Evolutionary conservation across 2,113 vertebrate species (phyloP).

Genomic region (Hypanus sabinus): DNA sequence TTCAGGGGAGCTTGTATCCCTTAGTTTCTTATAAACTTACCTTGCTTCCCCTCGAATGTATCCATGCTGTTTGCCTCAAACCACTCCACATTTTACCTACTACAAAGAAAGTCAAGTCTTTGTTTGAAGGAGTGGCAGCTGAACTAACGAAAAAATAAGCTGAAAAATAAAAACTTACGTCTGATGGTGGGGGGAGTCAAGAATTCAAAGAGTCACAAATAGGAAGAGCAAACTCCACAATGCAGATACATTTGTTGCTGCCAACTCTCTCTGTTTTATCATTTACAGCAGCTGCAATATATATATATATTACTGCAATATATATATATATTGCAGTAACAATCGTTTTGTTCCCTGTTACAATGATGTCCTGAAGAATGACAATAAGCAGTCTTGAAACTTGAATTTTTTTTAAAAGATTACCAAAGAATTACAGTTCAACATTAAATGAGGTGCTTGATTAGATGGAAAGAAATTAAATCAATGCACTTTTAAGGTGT

Average conservation of each 20-base stretch:
- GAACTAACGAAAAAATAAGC: constrained; percentile 13
- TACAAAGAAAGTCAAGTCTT: not conserved
- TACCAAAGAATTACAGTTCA: not conserved
- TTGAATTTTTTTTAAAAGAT: not conserved
- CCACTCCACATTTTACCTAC: not conserved
- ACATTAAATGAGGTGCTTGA: not conserved
- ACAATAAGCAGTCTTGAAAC: no score
- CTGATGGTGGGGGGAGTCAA: not conserved
- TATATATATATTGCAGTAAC: not conserved
- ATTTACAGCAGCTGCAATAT: not conserved
- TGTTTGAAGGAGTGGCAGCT: not conserved
- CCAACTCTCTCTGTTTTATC: not conserved
- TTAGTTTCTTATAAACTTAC: not conserved
- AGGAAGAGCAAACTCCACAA: not conserved
- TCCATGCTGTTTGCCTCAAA: not conserved
- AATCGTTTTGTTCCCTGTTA: no score
- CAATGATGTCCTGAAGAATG: no score
- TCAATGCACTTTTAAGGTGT: not conserved
- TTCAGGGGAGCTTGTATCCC: not conserved
- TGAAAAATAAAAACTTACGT: not conserved
- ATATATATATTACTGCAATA: not conserved
- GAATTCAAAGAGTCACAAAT: not conserved
- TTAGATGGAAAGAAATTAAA: not conserved
- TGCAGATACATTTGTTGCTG: no score
- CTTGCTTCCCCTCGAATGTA: not conserved